Conservation (phyloP, 1,140 invertebrate genomes). For the Maconellicoccus hirsutus region DNA sequence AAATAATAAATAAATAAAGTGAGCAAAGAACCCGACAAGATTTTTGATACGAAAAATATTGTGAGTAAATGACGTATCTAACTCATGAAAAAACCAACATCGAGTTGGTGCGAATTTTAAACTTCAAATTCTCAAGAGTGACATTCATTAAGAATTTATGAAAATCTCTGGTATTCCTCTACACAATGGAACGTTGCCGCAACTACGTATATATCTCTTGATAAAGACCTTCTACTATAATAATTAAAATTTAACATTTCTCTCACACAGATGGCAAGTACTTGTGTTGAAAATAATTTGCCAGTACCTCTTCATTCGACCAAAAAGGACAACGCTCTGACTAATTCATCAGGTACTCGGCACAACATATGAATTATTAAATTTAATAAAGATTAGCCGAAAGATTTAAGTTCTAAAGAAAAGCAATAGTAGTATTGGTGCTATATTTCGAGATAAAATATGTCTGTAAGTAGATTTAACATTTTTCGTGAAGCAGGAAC, state of each 20-base stretch:
- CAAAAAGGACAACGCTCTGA: not conserved
- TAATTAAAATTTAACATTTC: slow-evolving; percentile 19
- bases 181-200: slow-evolving; percentile 11
- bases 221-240: slow-evolving; percentile 5
- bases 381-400: slow-evolving; percentile 9
- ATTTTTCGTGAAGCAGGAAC: too few relatives aligned
- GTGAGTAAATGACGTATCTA: too few relatives aligned
- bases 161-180: not conserved
- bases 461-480: too few relatives aligned
- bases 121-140: slow-evolving; percentile 11
- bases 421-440: too few relatives aligned
- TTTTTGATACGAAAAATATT: too few relatives aligned
- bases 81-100: not conserved
- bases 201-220: not conserved
- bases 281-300: slow-evolving; percentile 6
- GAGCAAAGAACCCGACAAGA: too few relatives aligned
- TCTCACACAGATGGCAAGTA: not conserved
- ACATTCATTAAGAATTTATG: slow-evolving; percentile 22
- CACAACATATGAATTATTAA: slow-evolving; percentile 17
- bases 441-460: too few relatives aligned
- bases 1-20: too few relatives aligned
- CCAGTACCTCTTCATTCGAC: not conserved
- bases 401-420: not conserved
- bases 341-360: slow-evolving; percentile 10
- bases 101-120: not conserved